Base-by-base conservation (phyloP, 2,113 vertebrate species). In the Oryzias melastigma region DNA sequence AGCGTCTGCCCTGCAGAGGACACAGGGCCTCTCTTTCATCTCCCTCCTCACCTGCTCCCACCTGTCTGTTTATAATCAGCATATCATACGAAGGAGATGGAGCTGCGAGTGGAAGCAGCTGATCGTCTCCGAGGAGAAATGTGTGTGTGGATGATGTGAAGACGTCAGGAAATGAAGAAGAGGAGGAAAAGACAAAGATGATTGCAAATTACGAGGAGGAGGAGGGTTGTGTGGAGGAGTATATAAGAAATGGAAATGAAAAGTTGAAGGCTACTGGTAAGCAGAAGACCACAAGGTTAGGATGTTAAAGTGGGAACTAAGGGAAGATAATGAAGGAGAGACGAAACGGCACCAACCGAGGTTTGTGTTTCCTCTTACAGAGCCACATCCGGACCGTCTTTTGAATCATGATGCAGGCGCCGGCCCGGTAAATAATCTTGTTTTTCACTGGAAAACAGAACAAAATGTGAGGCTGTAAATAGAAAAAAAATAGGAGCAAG, bases 301-400 rank as follows among this genome's bases (percentile, higher is more conserved):
- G 1, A 17, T 5, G 5, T 40, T 4, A 14, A 18, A 14, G 4
- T 13, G 2, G 1, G 12, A 35, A 35, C 35, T 13, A 35, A 48
- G n/a, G 22, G 20, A 42, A 3, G 29, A 19, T 7, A 46, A 13
- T 5, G 18, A 40, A 20, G 8, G 20, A 6, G 44, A 17, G 5
- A 19, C 14, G 14, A 46, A 45, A 56, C 40, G 17, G 45, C 1
- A 52, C 94, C 89, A 90, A 99, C 97, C 97, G 93, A 52, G 96
- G 96, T 88, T 95, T 96, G 91, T 99, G 95, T 77, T 95, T 97
- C 82, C 84, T 95, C 89, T 90, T 95, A 91, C 96, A 99, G 64
- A 99, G 94, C 96, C 96, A 99, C 97, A 99, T 99, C 45, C 96
- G 93, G 58, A 98, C 73, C 0, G 94, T 98, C 88, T 98, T 99